Evolutionary conservation across 2,797 vertebrate genomes (phyloP).

Genomic region (Cercopithecus neglectus): DNA sequence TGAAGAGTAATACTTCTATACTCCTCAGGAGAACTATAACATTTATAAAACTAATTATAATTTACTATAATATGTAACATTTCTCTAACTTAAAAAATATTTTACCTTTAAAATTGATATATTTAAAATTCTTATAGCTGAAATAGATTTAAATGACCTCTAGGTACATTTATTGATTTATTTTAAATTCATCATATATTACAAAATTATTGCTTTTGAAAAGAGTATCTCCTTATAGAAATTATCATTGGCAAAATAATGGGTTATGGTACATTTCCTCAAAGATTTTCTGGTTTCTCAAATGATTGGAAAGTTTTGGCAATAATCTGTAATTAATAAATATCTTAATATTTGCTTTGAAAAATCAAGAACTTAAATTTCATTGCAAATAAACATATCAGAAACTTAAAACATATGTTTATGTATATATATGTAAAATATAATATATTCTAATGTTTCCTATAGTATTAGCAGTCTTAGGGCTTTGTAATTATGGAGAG

Average conservation of each 20-base stretch:
- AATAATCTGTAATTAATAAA: background rate
- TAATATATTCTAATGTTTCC: background rate
- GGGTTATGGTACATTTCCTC: background rate
- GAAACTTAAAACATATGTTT: background rate
- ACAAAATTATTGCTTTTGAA: background rate
- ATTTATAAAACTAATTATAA: constrained; percentile 38
- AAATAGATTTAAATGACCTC: background rate
- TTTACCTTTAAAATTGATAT: background rate
- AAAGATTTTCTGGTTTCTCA: background rate
- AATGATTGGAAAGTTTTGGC: background rate
- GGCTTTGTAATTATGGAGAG: background rate
- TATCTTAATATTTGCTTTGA: background rate
- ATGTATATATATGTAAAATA: background rate
- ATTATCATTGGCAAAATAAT: background rate
- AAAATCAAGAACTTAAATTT: background rate
- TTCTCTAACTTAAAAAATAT: background rate
- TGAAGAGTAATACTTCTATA: background rate
- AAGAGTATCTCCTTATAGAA: background rate
- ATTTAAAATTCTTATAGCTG: background rate
- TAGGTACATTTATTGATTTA: background rate
- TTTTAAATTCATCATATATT: background rate
- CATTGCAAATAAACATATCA: background rate
- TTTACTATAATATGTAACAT: background rate
- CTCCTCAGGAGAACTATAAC: background rate
- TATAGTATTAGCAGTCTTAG: background rate